Evolutionary conservation across 1,140 invertebrate species (phyloP).

Genomic region (Lethocerus indicus): DNA sequence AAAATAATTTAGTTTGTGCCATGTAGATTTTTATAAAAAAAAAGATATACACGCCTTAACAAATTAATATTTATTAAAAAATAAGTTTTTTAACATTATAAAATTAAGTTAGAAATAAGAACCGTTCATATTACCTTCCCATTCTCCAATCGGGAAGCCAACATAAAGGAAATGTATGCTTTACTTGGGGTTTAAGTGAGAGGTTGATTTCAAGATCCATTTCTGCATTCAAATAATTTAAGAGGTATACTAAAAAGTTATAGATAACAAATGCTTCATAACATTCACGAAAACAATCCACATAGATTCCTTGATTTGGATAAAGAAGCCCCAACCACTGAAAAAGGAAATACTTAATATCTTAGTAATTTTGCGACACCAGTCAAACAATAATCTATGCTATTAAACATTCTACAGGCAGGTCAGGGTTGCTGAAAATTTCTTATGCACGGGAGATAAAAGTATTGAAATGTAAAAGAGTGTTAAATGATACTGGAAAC

Average conservation of each 20-base stretch:
- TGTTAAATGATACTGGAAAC: no score
- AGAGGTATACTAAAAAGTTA: slow-evolving; percentile 89
- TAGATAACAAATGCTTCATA: slow-evolving; percentile 96
- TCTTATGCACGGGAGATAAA: neutral
- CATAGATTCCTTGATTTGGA: slow-evolving; percentile 72
- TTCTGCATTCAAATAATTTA: slow-evolving; percentile 72
- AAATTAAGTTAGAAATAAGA: neutral
- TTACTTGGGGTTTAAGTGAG: slow-evolving; percentile 66
- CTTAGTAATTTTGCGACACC: no score
- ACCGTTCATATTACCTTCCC: slow-evolving; percentile 40
- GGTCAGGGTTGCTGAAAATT: no score
- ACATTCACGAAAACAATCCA: slow-evolving; percentile 84
- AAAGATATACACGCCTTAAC: neutral
- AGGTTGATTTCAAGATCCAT: slow-evolving; percentile 63
- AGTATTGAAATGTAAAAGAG: no score
- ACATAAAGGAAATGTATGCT: slow-evolving; percentile 71
- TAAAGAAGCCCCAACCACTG: slow-evolving; percentile 72
- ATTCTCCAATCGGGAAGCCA: slow-evolving; percentile 74
- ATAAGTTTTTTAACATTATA: neutral
- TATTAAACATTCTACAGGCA: no score
- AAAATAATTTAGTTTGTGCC: no score
- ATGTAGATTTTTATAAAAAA: neutral
- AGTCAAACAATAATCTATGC: no score
- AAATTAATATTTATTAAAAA: neutral
- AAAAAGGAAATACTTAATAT: no score